phyloP scores from a whole-genome alignment of 2,888 invertebrate genomes.

The Amblyjoppa fuscipennis region DNA sequence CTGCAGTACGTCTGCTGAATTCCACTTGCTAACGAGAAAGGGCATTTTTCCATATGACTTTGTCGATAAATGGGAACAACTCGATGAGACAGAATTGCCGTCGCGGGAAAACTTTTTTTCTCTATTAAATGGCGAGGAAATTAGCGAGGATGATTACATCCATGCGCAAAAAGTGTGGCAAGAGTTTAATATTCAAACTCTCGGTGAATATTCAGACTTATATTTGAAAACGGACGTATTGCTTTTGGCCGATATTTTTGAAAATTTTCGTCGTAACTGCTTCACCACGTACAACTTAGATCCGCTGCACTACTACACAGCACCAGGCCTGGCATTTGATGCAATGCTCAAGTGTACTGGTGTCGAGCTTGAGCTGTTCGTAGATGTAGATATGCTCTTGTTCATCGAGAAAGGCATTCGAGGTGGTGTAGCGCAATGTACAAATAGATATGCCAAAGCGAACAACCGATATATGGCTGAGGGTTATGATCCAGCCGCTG shows the following conservation, averaged over 20 bases:
- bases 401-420: constrained; percentile 59
- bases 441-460: constrained; percentile 43
- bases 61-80: no score
- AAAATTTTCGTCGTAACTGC: constrained; percentile 60
- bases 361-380: constrained; percentile 50
- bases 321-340: constrained; percentile 62
- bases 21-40: no score
- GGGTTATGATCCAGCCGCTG: constrained; percentile 46
- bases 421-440: constrained; percentile 55
- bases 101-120: no score
- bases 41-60: no score
- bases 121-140: no score
- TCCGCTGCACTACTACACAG: constrained; percentile 62
- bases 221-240: constrained; percentile 64
- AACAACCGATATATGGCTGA: constrained; percentile 59
- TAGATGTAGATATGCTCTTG: constrained; percentile 50
- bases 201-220: constrained; percentile 27
- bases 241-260: constrained; percentile 62
- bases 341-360: constrained; percentile 61
- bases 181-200: constrained; percentile 11
- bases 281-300: constrained; percentile 49
- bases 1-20: no score
- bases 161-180: neutral
- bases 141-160: no score
- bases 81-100: no score